These are phyloP conservation scores for Eucriotettix oculatus DNA, from an alignment of 2,888 invertebrate species.

Conservation along the genomic window DNA sequence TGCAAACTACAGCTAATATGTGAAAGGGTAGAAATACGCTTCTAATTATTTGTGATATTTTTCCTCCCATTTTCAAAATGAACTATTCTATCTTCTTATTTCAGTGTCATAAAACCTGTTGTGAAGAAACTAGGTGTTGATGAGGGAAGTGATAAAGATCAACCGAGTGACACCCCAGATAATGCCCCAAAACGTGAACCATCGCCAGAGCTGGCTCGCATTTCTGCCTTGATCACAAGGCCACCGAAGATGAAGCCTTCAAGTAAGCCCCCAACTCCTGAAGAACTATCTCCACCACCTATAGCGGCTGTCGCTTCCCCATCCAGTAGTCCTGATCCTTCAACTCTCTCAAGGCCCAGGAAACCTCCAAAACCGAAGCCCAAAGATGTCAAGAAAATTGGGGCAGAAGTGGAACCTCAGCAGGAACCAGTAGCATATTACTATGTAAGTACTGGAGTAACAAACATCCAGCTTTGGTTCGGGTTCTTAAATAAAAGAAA, in stretches of 20 bases:
- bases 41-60: no score
- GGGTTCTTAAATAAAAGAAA: not conserved
- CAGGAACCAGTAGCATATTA: constrained; percentile 14
- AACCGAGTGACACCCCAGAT: constrained; percentile 22
- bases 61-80: no score
- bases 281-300: constrained; percentile 9
- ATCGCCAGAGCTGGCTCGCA: constrained; percentile 67
- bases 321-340: not conserved
- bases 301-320: constrained; percentile 1
- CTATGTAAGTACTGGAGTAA: constrained; percentile 15
- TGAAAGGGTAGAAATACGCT: no score
- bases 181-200: constrained; percentile 42
- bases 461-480: not conserved
- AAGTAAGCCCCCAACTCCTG: constrained; percentile 13
- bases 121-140: constrained; percentile 30
- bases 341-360: constrained; percentile 18
- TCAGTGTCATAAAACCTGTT: constrained; percentile 48
- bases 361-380: constrained; percentile 24
- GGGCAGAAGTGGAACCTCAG: constrained; percentile 5
- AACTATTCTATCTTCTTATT: not conserved
- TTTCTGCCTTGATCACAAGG: constrained; percentile 65
- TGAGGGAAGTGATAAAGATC: constrained; percentile 21
- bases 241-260: constrained; percentile 55
- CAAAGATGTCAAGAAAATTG: constrained; percentile 22
- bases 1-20: no score